Evolutionary conservation across 2,888 invertebrate genomes (phyloP).

Genomic region (Callinectes sapidus): DNA sequence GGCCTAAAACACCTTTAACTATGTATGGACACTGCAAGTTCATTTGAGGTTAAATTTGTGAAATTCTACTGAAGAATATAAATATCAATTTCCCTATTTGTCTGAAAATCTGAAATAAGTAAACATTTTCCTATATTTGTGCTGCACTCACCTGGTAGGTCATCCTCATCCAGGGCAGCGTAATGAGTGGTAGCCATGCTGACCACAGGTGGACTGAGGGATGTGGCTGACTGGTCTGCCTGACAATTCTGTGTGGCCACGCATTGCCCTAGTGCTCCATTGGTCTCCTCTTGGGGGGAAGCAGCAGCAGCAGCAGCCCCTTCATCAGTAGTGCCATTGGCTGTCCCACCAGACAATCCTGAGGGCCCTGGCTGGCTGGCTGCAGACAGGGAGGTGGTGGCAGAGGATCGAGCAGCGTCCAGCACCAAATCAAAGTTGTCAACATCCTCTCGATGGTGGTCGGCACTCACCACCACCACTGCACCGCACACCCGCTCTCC

Average conservation of each 20-base stretch:
- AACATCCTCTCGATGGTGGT: conserved; percentile 61
- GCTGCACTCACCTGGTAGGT: conserved; percentile 56
- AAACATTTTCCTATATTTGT: not conserved
- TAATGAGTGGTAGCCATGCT: conserved; percentile 68
- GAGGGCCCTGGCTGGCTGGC: conserved; percentile 9
- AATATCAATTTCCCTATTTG: not conserved
- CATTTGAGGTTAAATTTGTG: too few species aligned
- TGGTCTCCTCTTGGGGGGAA: conserved; percentile 46
- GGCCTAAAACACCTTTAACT: too few species aligned
- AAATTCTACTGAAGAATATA: too few species aligned
- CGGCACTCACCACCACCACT: conserved; percentile 60
- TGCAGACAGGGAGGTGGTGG: not conserved
- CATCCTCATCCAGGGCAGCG: conserved; percentile 64
- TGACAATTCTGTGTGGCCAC: conserved; percentile 60
- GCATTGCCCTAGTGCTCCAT: conserved; percentile 31
- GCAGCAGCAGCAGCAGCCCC: conserved; percentile 13
- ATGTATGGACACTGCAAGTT: too few species aligned
- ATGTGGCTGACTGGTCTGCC: conserved; percentile 69
- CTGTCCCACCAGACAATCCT: not conserved
- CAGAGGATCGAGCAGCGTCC: conserved; percentile 25
- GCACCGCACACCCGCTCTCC: conserved; percentile 71
- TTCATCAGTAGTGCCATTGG: conserved; percentile 44
- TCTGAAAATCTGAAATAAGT: not conserved
- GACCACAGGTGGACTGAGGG: conserved; percentile 66
- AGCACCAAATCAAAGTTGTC: conserved; percentile 59